Conservation (phyloP, 2,888 invertebrate species). For the Morpho helenor region DNA sequence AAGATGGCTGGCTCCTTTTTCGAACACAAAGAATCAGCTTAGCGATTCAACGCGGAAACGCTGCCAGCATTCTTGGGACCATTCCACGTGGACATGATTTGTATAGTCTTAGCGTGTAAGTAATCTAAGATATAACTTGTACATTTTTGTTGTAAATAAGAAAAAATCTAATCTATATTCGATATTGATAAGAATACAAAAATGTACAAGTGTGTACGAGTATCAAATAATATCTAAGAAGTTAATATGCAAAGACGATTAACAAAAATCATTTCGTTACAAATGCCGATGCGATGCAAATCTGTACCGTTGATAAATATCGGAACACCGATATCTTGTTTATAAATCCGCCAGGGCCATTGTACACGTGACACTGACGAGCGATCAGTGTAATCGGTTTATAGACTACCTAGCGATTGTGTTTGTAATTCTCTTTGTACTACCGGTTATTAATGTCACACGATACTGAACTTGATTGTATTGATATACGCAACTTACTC, state of each 20-base stretch:
- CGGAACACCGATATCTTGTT: constrained; percentile 55
- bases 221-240: too few species aligned
- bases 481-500: background rate
- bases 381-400: constrained; percentile 72
- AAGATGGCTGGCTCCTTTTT: too few species aligned
- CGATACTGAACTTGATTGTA: constrained; percentile 13
- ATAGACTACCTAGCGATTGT: constrained; percentile 69
- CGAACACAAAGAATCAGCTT: too few species aligned
- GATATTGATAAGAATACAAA: too few species aligned
- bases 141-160: too few species aligned
- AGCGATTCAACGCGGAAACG: too few species aligned
- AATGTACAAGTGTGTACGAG: too few species aligned
- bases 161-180: too few species aligned
- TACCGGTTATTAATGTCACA: constrained; percentile 65
- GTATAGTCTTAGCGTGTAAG: too few species aligned
- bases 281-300: constrained; percentile 15
- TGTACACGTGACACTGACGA: constrained; percentile 61
- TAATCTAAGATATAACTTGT: too few species aligned
- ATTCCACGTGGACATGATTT: too few species aligned
- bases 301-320: constrained; percentile 49
- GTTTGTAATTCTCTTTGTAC: constrained; percentile 65
- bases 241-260: constrained; percentile 6
- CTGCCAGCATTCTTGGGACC: too few species aligned
- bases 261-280: constrained; percentile 9
- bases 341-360: constrained; percentile 62